A percentile compares a stretch with the other conserved stretches of the same genome.
phyloP scores from a whole-genome alignment of 2,113 vertebrate genomes.

The Physeter macrocephalus region DNA sequence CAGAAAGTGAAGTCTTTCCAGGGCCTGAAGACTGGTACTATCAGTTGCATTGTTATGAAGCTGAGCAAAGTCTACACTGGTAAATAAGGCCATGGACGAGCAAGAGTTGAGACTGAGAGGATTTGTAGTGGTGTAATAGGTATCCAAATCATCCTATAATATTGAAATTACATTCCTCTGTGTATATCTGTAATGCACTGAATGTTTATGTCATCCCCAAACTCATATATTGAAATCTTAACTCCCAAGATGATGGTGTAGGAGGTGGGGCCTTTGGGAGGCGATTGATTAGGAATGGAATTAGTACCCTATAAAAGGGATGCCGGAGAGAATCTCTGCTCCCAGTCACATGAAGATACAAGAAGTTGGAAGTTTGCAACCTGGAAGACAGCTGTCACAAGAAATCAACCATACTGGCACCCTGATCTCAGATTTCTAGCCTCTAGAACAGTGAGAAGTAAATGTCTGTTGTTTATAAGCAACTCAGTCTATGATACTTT shows the following conservation, averaged over 20 bases:
- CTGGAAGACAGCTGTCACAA: neutral
- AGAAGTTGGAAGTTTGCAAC: neutral
- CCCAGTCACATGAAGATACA: neutral
- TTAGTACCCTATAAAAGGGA: neutral
- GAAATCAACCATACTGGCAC: neutral
- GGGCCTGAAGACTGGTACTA: neutral
- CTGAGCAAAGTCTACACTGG: neutral
- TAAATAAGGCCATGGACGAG: accelerated
- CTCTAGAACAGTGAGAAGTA: neutral
- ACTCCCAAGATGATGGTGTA: neutral
- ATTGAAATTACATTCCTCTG: neutral
- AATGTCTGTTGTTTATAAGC: neutral
- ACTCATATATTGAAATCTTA: neutral
- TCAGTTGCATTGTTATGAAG: neutral
- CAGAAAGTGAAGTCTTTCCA: neutral
- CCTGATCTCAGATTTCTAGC: neutral
- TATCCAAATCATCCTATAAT: neutral
- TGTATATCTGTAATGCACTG: neutral
- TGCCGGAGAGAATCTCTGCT: neutral
- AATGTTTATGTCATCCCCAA: neutral
- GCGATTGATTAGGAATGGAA: neutral
- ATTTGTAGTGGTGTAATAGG: neutral
- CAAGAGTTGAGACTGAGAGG: neutral
- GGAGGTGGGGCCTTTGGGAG: neutral
- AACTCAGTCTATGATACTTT: neutral